Evolutionary conservation across 2,113 vertebrate genomes (phyloP), one percentile per base, ranked within the genome.

Genomic region (Aphyosemion australe): DNA sequence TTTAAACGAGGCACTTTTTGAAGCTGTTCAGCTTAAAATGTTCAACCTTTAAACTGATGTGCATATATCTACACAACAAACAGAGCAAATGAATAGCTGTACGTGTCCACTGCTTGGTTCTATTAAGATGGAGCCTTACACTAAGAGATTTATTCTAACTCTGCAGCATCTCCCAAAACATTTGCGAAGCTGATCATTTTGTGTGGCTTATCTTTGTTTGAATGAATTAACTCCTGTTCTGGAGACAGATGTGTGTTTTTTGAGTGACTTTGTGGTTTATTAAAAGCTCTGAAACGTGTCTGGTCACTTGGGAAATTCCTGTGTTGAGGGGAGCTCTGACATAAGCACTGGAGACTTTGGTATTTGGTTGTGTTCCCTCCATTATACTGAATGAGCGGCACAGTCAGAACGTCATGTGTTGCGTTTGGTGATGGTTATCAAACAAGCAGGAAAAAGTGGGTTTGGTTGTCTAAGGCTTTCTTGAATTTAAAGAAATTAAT

Each of bases 251-350:
- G 10, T 3, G 15, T 51, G 37, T 60, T 62, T 68, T 78, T 55
- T 57, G 39, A 78, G 53, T 50, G 20, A 2, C 12, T 63, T 66
- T 46, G 46, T 74, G 55, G 31, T 37, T 69, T 19, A 18, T 76
- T 80, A 68, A 78, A 58, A 59, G 52, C 52, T 54, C 58, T 68
- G 50, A 58, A 61, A 61, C 76, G 71, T 50, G 31, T 14, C 6
- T 12, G n/a, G 51, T 62, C 61, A 42, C 55, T 61, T 41, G 14
- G 60, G 47, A 77, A 72, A 90, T 90, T 77, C 67, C 66, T 86
- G 45, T 54, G 86, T 88, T 76, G 79, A 63, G 64, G 60, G 64
- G 74, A 72, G 42, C 48, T 32, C n/a, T 18, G 16, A 42, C 41
- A 26, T 55, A 41, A 51, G 53, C 59, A 37, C 53, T 76, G 70